Evolutionary conservation across 2,797 vertebrate species (phyloP).

Genomic region (Crenuchus spilurus): DNA sequence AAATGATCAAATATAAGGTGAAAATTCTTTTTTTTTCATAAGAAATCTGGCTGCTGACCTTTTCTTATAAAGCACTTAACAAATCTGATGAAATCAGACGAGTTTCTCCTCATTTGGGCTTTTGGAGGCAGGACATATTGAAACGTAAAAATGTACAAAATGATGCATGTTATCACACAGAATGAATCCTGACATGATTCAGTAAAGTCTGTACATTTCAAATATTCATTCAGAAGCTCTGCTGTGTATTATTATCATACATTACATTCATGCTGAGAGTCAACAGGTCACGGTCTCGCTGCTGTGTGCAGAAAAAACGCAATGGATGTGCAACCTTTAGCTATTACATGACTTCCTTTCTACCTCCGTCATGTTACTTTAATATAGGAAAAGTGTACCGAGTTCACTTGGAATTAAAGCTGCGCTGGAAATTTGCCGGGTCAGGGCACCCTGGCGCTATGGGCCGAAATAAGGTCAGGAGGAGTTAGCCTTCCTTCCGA

Average conservation of each 20-base stretch:
- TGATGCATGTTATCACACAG: too few relatives aligned
- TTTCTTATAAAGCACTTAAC: too few relatives aligned
- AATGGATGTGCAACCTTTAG: not conserved
- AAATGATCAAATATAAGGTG: too few relatives aligned
- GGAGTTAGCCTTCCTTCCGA: not conserved
- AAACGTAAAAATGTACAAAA: too few relatives aligned
- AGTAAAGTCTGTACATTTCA: not conserved
- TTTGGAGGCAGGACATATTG: too few relatives aligned
- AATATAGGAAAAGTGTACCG: not conserved
- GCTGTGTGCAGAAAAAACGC: constrained; percentile 1
- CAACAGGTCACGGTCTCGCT: constrained; percentile 34
- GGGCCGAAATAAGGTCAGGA: not conserved
- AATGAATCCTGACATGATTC: too few relatives aligned
- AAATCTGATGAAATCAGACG: too few relatives aligned
- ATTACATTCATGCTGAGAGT: constrained; percentile 3
- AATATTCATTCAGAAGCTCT: not conserved
- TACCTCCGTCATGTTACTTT: not conserved
- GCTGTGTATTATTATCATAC: not conserved
- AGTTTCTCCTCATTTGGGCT: too few relatives aligned
- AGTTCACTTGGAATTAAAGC: not conserved
- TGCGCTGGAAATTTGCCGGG: not conserved
- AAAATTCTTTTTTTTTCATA: too few relatives aligned
- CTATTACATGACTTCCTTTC: not conserved
- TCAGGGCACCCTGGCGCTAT: not conserved
- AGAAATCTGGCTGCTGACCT: too few relatives aligned